Evolutionary conservation across 2,113 vertebrate species (phyloP), one percentile per base, ranked within the genome.

Genomic region (Albula goreensis): DNA sequence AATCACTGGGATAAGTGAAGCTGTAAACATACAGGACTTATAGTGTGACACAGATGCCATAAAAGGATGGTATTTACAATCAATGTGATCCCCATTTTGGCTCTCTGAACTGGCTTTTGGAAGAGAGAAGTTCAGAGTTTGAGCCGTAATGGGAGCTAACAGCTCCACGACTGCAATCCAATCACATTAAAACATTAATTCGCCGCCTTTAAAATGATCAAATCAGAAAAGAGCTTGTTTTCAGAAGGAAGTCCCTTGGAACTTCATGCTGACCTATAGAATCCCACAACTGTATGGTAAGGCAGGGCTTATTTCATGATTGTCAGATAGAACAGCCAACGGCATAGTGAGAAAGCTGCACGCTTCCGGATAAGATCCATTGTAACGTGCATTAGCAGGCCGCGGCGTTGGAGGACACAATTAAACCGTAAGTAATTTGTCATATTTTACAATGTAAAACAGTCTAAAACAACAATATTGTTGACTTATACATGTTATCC

Each of bases 281-380:
- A 81, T 1, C 4, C 19, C 22, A 81, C 17, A 25, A 53, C n/a
- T 53, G 5, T 63, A 7, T n/a, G 48, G 50, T 9, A 56, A 83
- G 25, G 25, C 5, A 52, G 80, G 50, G 56, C 9, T 41, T 66
- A 31, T 77, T 53, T 84, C 3, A 17, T 78, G 83, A 84, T 84
- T 84, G 83, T 53, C 66, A 66, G 70, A n/a, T 25, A 79, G 50
- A 57, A 12, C 31, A 79, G 17, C 77, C 77, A 79, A 53, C 52
- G 41, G 50, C 48, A 22, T 66, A 66, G 22, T 66, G 19, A 66
- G 22, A 5, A 5, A 8, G 60, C 22, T 9, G 0, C 22, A 19
- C 12, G 53, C 53, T 56, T 56, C 53, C 12, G 53, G 17, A 15
- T 74, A 56, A n/a, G 70, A 74, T 22, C 8, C 63, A 25, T 31